Evolutionary conservation across 2,113 vertebrate genomes (phyloP).

Genomic region (Protobothrops mucrosquamatus): DNA sequence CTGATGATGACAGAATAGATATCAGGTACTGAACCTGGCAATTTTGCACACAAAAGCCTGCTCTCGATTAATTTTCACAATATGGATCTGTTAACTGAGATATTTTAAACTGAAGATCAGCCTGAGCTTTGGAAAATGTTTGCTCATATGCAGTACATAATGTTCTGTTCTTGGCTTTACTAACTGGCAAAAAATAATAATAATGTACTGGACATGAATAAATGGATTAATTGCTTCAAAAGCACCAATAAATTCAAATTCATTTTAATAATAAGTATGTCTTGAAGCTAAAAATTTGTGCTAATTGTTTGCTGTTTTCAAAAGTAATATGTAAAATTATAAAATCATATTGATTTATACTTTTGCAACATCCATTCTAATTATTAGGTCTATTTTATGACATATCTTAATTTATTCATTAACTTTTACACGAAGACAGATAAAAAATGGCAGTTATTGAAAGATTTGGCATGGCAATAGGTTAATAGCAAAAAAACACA

Average conservation of each 20-base stretch:
- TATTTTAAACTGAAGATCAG: neutral
- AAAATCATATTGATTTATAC: constrained; percentile 64
- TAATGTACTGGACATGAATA: constrained; percentile 48
- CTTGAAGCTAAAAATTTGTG: constrained; percentile 17
- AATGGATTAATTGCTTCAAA: constrained; percentile 32
- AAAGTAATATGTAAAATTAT: constrained; percentile 62
- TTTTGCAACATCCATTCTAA: constrained; percentile 67
- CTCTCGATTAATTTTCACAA: neutral
- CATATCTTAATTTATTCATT: constrained; percentile 74
- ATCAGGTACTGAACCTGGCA: neutral
- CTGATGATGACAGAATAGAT: neutral
- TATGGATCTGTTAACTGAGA: neutral
- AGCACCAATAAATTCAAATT: constrained; percentile 48
- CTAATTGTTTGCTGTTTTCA: neutral
- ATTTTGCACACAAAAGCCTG: neutral
- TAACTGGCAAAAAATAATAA: constrained; percentile 58
- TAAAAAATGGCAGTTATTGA: constrained; percentile 32
- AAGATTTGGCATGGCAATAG: constrained; percentile 53
- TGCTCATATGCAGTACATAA: neutral
- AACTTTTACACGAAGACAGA: constrained; percentile 64
- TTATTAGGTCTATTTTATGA: constrained; percentile 71
- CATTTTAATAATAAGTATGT: constrained; percentile 56
- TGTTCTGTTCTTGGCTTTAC: neutral
- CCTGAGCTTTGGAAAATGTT: neutral
- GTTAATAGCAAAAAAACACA: constrained; percentile 21